Conservation (phyloP, 2,797 vertebrate genomes). For the Tokudaia muenninki region DNA sequence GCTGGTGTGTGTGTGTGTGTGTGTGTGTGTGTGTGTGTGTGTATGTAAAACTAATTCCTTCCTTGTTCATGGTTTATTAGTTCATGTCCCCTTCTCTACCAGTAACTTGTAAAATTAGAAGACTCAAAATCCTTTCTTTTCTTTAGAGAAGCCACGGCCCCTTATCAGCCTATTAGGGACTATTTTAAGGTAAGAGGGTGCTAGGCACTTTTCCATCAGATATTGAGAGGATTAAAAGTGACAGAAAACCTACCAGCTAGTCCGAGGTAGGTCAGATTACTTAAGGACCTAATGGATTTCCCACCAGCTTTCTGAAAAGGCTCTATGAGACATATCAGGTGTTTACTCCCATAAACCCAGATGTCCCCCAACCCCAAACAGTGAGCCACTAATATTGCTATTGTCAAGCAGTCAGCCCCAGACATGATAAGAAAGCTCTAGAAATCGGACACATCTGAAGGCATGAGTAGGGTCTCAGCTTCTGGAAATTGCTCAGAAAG, state of each 20-base stretch:
- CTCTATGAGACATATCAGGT: not conserved
- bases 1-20: not conserved
- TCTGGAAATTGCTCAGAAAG: not conserved
- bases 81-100: not conserved
- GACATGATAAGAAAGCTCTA: not conserved
- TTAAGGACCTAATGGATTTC: not conserved
- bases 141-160: not conserved
- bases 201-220: too few relatives aligned
- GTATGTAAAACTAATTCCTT: not conserved
- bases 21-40: not conserved
- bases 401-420: not conserved
- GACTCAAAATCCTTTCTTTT: not conserved
- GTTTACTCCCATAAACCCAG: not conserved
- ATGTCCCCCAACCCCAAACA: not conserved
- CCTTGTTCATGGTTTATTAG: not conserved
- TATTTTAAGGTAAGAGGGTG: not conserved
- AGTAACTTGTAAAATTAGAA: not conserved
- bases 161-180: not conserved
- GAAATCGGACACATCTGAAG: not conserved
- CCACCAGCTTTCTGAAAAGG: not conserved
- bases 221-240: not conserved
- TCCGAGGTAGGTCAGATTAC: not conserved
- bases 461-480: not conserved
- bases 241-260: not conserved
- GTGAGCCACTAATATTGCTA: not conserved